Evolutionary conservation across 1,140 invertebrate species (phyloP), one percentile per base, ranked within the genome.

Genomic region (Drosophila leontia): DNA sequence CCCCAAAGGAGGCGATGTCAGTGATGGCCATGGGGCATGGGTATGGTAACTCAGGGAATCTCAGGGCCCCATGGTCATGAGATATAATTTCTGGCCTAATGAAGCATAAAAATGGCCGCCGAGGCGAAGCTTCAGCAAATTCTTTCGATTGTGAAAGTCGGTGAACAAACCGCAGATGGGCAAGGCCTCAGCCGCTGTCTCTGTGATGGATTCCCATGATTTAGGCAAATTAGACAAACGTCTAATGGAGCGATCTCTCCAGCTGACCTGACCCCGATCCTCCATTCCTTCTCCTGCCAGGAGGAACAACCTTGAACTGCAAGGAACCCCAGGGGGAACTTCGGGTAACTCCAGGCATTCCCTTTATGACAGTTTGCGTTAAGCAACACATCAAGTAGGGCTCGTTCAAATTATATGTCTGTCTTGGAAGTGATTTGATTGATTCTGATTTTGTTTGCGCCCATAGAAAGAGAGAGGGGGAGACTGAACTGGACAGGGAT

Each of bases 51-150:
- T 35, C 11, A 23, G 64, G 37, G 34, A 68, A 63, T 63, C 64
- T 48, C 59, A 68, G 64, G 64, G 58, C 61, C 53, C 47, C 45
- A 2, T 48, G 69, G 82, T 78, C 70, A 82, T 69, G 57, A 80
- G 68, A 82, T 83, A 87, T 87, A 82, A 88, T 87, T 88, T 87
- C 79, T 83, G 76, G 80, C 84, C 68, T 87, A 87, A 87, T 87
- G 83, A 87, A 87, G 83, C 83, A 87, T 88, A 87, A 87, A 86
- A 87, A 87, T 87, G 80, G 75, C 64, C 79, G 62, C 64, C 79
- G 62, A n/a, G 41, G 9, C 48, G 13, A 23, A 8, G 32, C 57
- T 60, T 44, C 42, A n/a, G 64, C 65, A 11, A 70, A 78, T 78
- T 78, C 53, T 71, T 70, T 78, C 68, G 44, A 78, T 78, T 78